Evolutionary conservation across 2,888 invertebrate genomes (phyloP).

Genomic region (Microplitis deprimator): DNA sequence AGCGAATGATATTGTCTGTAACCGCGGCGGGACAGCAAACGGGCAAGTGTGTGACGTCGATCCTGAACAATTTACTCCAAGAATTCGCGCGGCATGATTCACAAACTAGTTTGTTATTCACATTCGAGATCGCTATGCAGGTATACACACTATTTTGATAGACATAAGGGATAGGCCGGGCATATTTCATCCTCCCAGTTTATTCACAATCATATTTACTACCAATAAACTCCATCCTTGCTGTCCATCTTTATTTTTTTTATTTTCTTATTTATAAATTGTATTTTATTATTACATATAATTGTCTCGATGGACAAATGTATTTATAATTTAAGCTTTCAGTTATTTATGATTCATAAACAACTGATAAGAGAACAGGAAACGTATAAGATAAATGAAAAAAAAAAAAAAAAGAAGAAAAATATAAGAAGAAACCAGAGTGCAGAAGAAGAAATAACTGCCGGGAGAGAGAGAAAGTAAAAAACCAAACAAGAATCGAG

Average conservation of each 20-base stretch:
- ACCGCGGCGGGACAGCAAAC: constrained; percentile 19
- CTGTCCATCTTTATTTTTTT: constrained; percentile 2
- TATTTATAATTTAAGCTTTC: constrained; percentile 5
- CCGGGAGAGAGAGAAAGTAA: constrained; percentile 21
- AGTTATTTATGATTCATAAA: constrained; percentile 13
- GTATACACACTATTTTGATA: constrained; percentile 48
- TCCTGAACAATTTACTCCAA: constrained; percentile 68
- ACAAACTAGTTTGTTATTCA: constrained; percentile 68
- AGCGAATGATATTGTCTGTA: constrained; percentile 27
- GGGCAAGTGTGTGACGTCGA: constrained; percentile 48
- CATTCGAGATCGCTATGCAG: constrained; percentile 66
- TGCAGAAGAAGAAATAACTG: constrained; percentile 31
- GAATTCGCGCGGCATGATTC: constrained; percentile 68
- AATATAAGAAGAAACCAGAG: constrained; percentile 13
- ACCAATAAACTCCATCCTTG: constrained; percentile 33
- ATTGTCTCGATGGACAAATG: not conserved
- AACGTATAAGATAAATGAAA: not conserved
- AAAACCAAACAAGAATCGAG: constrained; percentile 37
- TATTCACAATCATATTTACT: constrained; percentile 23
- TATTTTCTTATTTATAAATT: constrained; percentile 3
- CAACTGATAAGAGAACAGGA: constrained; percentile 1
- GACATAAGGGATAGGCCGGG: not conserved
- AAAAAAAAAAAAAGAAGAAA: no score
- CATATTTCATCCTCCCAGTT: not conserved
- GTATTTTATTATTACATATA: not conserved